phyloP scores from a whole-genome alignment of 2,797 vertebrate species.

The Enteromius viviparus region DNA sequence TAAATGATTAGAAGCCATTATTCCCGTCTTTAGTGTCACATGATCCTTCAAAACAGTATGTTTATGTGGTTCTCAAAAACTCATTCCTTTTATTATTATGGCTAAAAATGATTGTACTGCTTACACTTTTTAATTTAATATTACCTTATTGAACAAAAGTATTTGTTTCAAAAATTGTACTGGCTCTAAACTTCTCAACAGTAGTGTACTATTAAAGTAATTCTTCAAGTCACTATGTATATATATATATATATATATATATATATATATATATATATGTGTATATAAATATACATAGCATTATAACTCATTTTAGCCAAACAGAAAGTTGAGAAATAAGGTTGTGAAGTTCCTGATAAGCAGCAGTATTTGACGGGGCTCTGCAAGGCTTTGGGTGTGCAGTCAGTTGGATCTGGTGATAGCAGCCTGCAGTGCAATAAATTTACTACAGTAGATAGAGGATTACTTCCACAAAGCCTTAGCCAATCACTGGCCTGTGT shows the following conservation, averaged over 20 bases:
- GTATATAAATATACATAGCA: background rate
- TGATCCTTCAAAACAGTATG: background rate
- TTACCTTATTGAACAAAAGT: background rate
- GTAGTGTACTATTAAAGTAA: background rate
- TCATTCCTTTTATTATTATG: background rate
- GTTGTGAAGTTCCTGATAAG: constrained; percentile 44
- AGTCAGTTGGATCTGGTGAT: constrained; percentile 45
- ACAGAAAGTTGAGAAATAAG: constrained; percentile 35
- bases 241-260: too few relatives aligned
- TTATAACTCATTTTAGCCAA: constrained; percentile 19
- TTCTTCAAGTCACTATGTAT: background rate
- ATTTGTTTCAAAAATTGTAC: background rate
- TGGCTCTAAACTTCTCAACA: background rate
- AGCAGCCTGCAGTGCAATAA: constrained; percentile 39
- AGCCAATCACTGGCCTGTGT: constrained; percentile 31
- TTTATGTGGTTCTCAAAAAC: background rate
- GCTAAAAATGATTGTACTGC: background rate
- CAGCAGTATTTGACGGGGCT: constrained; percentile 20
- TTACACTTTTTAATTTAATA: background rate
- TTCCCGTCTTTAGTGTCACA: background rate
- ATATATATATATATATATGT: too few relatives aligned
- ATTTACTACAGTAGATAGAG: constrained; percentile 41
- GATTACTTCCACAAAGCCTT: constrained; percentile 39
- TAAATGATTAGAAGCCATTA: background rate
- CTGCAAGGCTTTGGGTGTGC: constrained; percentile 39